Evolutionary conservation across 2,888 invertebrate genomes (phyloP), one percentile per base, ranked within the genome.

Genomic region (Thalpophila matura): DNA sequence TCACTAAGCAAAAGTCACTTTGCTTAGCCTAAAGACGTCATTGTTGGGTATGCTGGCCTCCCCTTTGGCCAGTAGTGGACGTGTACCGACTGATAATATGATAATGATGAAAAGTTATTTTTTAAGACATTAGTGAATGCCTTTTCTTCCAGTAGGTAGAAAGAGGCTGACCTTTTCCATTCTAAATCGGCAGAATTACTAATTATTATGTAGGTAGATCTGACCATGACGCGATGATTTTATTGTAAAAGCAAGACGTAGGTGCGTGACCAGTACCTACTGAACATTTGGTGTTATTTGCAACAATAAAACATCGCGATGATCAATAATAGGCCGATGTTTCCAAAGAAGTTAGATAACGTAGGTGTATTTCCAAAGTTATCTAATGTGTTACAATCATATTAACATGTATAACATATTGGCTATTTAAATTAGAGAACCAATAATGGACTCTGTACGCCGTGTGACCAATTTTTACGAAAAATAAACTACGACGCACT

Each of bases 391-490:
- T 49, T 20, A 33, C 14, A 35, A 54, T 63, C 35, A 33, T 24
- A 55, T 67, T 67, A 67, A 27, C 67, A 64, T 43, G 16, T 67
- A 4, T 35, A 16, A 20, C 9, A 37, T 63, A 63, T 71, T 63
- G 20, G 65, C 31, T 49, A 24, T 71, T 43, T 24, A 37, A 47
- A 66, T 65, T 54, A 71, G 46, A 14, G 5, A 47, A 14, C 16
- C 2, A 26, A 33, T 29, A n/a, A n/a, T 31, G 22, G 20, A n/a
- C 33, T 29, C 12, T 14, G 6, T 5, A 10, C 4, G 12, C 14
- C 16, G 22, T 29, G n/a, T 10, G 14, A 29, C 4, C 14, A 22
- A 2, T 20, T 26, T 29, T 26, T n/a, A 3, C 12, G n/a, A 22
- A 38, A 55, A 42, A 42, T 42, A 2, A 14, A 16, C 5, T 7